These are phyloP conservation scores for Eumeta japonica DNA, from an alignment of 1,140 invertebrate genomes.

Conservation along the genomic window DNA sequence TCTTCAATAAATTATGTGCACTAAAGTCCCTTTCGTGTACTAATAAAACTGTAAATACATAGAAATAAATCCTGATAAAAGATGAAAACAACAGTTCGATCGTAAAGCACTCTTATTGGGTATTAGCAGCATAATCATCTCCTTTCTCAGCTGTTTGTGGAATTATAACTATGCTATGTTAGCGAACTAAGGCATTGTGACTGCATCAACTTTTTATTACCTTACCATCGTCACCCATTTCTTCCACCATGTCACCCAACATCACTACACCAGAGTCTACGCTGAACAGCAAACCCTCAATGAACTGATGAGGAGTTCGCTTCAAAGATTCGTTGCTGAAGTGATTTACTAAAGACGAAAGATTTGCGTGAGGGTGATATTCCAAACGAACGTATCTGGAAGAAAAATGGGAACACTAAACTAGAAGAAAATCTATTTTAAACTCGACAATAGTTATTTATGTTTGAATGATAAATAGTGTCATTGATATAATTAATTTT, in stretches of 20 bases:
- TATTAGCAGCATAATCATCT: too few relatives aligned
- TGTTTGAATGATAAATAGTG: too few relatives aligned
- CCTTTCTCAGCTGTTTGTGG: too few relatives aligned
- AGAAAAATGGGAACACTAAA: conserved; percentile 4
- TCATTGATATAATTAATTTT: too few relatives aligned
- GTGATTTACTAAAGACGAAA: conserved; percentile 51
- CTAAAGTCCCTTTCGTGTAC: too few relatives aligned
- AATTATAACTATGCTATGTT: too few relatives aligned
- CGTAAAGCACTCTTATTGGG: too few relatives aligned
- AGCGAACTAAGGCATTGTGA: too few relatives aligned
- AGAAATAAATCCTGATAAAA: conserved; percentile 3
- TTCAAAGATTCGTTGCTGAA: conserved; percentile 58
- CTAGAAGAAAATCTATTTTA: background rate
- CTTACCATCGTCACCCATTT: conserved; percentile 60
- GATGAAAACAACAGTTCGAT: conserved; percentile 3
- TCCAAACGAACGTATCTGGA: conserved; percentile 65
- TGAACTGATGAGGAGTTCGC: conserved; percentile 67
- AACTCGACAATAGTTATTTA: too few relatives aligned
- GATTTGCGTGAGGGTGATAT: conserved; percentile 65
- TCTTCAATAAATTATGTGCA: too few relatives aligned
- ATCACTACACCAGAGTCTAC: conserved; percentile 72
- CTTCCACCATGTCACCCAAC: conserved; percentile 67
- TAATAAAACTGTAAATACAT: conserved; percentile 27
- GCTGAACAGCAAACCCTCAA: conserved; percentile 72
- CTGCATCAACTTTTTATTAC: too few relatives aligned